These are phyloP conservation scores for Molorchus minor DNA, from an alignment of 2,888 invertebrate genomes.

Conservation along the genomic window DNA sequence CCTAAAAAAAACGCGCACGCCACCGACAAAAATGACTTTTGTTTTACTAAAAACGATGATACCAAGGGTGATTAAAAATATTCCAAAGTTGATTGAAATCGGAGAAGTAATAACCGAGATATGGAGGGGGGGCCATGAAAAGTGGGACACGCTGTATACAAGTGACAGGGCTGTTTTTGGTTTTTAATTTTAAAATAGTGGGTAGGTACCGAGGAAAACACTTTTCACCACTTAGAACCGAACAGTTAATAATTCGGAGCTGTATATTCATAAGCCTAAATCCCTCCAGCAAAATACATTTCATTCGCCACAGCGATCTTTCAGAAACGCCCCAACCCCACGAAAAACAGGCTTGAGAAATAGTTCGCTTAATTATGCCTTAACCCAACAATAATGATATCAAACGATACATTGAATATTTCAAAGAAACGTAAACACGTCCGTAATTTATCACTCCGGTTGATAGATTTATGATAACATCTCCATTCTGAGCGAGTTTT, in stretches of 20 bases:
- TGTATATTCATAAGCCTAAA: neutral
- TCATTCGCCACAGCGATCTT: neutral
- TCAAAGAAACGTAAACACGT: conserved; percentile 34
- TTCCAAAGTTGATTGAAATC: too few species aligned
- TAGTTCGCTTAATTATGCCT: conserved; percentile 4
- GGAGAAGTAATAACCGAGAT: too few species aligned
- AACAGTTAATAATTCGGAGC: neutral
- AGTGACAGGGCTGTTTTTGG: too few species aligned
- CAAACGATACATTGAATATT: conserved; percentile 21
- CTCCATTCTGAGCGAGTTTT: conserved; percentile 32
- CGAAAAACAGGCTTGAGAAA: conserved; percentile 8
- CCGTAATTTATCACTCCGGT: conserved; percentile 36
- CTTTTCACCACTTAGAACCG: neutral
- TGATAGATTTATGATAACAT: conserved; percentile 42
- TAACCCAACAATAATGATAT: conserved; percentile 32
- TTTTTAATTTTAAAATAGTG: too few species aligned
- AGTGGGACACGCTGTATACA: too few species aligned
- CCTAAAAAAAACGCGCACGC: too few species aligned
- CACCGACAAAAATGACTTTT: too few species aligned
- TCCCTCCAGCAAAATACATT: neutral
- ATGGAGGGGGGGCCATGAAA: too few species aligned
- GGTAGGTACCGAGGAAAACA: neutral
- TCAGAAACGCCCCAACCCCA: neutral
- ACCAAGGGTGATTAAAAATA: too few species aligned
- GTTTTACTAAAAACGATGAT: too few species aligned